Conservation (phyloP, 2,797 vertebrate genomes). For the Tokudaia tokunoshimensis region DNA sequence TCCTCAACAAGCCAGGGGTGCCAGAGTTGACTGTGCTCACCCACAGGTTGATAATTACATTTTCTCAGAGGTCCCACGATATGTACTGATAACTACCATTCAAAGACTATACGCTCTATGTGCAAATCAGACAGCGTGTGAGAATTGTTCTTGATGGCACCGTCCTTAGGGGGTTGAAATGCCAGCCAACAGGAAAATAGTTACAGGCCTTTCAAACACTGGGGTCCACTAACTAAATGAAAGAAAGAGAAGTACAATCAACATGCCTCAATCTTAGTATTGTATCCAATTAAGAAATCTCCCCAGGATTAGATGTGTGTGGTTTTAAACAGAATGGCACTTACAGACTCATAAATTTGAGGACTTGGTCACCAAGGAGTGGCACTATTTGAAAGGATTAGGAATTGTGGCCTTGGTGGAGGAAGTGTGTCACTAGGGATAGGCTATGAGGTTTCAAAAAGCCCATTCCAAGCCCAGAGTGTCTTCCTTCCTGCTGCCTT, state of each 20-base stretch:
- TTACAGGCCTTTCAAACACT: slow-evolving; percentile 27
- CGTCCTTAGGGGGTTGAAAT: not conserved
- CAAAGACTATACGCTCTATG: slow-evolving; percentile 7
- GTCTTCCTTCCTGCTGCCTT: not conserved
- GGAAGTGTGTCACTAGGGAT: not conserved
- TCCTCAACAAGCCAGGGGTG: not conserved
- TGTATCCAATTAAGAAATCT: slow-evolving; percentile 39
- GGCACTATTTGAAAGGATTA: not conserved
- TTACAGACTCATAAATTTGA: not conserved
- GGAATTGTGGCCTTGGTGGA: not conserved
- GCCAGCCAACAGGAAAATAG: not conserved
- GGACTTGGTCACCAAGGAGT: not conserved
- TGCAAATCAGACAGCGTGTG: not conserved
- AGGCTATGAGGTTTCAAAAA: not conserved
- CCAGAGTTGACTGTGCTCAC: not conserved
- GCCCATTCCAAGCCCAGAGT: not conserved
- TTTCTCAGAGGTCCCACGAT: not conserved
- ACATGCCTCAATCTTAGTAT: not conserved
- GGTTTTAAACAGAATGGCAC: not conserved
- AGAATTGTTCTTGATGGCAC: not conserved
- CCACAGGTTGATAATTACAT: not conserved
- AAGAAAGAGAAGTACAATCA: not conserved
- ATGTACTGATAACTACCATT: not conserved
- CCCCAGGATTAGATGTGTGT: not conserved
- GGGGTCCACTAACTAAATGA: not conserved